These are phyloP conservation scores for Dascyllus trimaculatus DNA, from an alignment of 2,113 vertebrate species.

Conservation along the genomic window DNA sequence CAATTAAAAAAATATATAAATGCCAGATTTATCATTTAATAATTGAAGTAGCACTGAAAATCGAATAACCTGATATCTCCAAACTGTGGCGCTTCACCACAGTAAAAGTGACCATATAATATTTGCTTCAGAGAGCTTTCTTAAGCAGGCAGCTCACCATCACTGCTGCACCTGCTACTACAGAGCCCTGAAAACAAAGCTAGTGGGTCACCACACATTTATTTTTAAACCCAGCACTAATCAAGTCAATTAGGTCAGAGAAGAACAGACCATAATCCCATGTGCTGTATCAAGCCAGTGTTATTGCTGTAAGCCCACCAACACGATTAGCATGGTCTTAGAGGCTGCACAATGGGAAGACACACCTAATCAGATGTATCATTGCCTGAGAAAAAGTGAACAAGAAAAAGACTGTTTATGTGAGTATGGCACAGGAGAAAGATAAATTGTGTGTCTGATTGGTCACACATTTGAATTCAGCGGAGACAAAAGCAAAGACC, in stretches of 20 bases:
- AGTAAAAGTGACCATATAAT: not conserved
- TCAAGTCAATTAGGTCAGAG: slow-evolving; percentile 82
- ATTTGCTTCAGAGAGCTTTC: slow-evolving; percentile 19
- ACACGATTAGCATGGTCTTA: slow-evolving; percentile 54
- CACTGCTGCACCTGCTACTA: slow-evolving; percentile 33
- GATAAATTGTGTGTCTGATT: not conserved
- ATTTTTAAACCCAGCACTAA: slow-evolving; percentile 83
- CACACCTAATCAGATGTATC: slow-evolving; percentile 40
- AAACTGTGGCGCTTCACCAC: not conserved
- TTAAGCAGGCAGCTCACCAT: slow-evolving; percentile 19
- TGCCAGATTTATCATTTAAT: not conserved
- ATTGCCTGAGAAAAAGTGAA: slow-evolving; percentile 15
- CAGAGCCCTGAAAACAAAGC: slow-evolving; percentile 67
- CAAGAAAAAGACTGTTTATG: slow-evolving; percentile 31
- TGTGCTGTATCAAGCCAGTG: slow-evolving; percentile 51
- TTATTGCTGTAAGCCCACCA: slow-evolving; percentile 59
- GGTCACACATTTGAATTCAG: slow-evolving; percentile 9
- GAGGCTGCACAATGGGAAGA: slow-evolving; percentile 38
- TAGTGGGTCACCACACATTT: slow-evolving; percentile 75
- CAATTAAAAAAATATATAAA: too few species aligned
- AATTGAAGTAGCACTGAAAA: not conserved
- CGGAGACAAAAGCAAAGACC: not conserved
- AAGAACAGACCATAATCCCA: slow-evolving; percentile 71
- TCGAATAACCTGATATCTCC: not conserved
- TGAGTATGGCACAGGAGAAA: not conserved